Evolutionary conservation across 1,140 invertebrate species (phyloP).

Genomic region (Tribolium castaneum): DNA sequence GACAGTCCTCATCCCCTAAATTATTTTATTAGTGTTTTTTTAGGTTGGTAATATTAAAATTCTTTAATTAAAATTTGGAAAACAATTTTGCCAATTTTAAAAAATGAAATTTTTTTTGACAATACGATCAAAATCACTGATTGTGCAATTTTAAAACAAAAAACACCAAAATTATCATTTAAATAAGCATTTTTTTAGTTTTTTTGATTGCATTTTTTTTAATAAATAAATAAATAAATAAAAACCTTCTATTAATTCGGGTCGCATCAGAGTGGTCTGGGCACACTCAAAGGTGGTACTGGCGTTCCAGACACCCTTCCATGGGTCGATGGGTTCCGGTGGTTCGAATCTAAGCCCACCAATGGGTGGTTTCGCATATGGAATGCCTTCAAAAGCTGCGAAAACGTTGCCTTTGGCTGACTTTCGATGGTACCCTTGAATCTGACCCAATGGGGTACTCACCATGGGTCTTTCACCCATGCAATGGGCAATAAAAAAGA

Average conservation of each 20-base stretch:
- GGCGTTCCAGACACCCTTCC: conserved; percentile 49
- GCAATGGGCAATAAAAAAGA: background rate
- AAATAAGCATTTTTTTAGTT: too few species aligned
- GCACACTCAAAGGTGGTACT: conserved; percentile 32
- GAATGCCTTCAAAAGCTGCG: conserved; percentile 71
- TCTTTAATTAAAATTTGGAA: too few species aligned
- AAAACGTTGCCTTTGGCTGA: conserved; percentile 63
- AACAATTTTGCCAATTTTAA: too few species aligned
- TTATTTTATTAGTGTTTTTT: background rate
- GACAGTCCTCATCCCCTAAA: conserved; percentile 42
- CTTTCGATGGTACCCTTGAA: conserved; percentile 27
- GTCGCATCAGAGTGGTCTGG: background rate
- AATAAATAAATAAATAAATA: too few species aligned
- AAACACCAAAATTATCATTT: too few species aligned
- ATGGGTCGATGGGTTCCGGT: conserved; percentile 51
- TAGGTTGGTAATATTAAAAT: too few species aligned
- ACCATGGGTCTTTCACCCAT: background rate
- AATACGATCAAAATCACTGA: too few species aligned
- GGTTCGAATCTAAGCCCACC: conserved; percentile 69
- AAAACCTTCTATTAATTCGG: background rate
- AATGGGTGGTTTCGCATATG: conserved; percentile 73
- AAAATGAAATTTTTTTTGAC: too few species aligned
- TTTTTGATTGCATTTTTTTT: too few species aligned
- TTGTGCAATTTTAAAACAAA: too few species aligned
- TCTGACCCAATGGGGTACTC: conserved; percentile 29